Base-by-base conservation (phyloP, 37 sponge, comb jelly and placozoan genomes). In the Eunapius fragilis region DNA sequence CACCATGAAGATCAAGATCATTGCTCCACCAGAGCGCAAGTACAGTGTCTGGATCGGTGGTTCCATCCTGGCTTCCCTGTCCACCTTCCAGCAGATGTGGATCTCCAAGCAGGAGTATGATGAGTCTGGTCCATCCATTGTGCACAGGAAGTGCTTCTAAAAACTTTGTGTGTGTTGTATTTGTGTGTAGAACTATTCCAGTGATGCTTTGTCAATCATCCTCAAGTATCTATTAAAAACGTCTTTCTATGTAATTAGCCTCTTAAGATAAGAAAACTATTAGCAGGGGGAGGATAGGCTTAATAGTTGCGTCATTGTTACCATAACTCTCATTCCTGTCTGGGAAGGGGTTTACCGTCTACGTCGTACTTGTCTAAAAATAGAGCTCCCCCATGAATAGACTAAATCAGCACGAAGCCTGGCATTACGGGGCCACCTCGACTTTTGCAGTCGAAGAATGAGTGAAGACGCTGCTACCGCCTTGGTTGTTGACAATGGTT, bases 41-140 rank as follows among this genome's bases (percentile, higher is more conserved):
- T 99, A 97, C 94, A 93, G 92, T 70, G 99, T 97, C 82, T 99
- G 99, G 99, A 95, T 97, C 79, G 99, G 99, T 76, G 99, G 99
- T 49, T 99, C 97, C 86, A 97, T 99, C 94, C 87, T 99, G 28
- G 97, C 99, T 68, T 97, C 97, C 28, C 97, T 97, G 37, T 97
- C 98, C 71, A 99, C 99, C 89, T 99, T 99, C 97, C 97, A 99
- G 82, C 97, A 97, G 90, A 99, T 99, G 99, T 97, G 97, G 99
- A 99, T 99, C 94, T 92, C 93, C 91, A 99, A 97, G 87, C 99
- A 99, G 81, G 99, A 99, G 70, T 99, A 99, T 48, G 99, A 99
- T 79, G 99, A 99, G 50, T 95, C 96, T 86, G 99, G 99, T 25
- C 99, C 99, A 75, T 91, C 94, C 91, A 99, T 99, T 80, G 99